phyloP scores from a whole-genome alignment of 2,797 vertebrate species.

The Euphonia xanthogaster region DNA sequence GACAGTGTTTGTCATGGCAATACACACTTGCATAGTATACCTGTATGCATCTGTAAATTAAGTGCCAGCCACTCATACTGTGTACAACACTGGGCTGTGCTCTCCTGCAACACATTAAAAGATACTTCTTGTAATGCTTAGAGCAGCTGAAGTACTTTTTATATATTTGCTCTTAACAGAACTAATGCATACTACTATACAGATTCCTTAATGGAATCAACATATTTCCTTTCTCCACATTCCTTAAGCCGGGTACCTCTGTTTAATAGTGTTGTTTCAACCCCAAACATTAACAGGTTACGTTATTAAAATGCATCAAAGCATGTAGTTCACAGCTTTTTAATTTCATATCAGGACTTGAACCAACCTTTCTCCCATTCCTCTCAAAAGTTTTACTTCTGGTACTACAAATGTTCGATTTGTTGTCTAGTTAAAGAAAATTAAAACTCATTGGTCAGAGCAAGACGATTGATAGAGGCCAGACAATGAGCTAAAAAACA shows the following conservation, averaged over 20 bases:
- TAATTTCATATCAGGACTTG: constrained; percentile 10
- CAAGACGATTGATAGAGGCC: constrained; percentile 49
- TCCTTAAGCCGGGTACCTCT: constrained; percentile 78
- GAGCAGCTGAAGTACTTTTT: constrained; percentile 84
- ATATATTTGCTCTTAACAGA: constrained; percentile 84
- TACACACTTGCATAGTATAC: constrained; percentile 91
- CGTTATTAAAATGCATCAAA: constrained; percentile 32
- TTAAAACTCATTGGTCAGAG: constrained; percentile 65
- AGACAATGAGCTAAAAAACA: constrained; percentile 58
- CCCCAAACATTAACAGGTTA: constrained; percentile 74
- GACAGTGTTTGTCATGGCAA: constrained; percentile 75
- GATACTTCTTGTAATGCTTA: constrained; percentile 74
- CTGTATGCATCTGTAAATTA: constrained; percentile 80
- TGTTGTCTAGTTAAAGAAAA: constrained; percentile 65
- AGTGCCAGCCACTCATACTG: constrained; percentile 79
- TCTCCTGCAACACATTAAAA: constrained; percentile 73
- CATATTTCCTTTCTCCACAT: constrained; percentile 88
- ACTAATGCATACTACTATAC: constrained; percentile 84
- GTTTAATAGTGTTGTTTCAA: constrained; percentile 61
- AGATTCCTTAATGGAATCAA: constrained; percentile 96
- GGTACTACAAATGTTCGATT: constrained; percentile 73
- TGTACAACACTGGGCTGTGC: constrained; percentile 72
- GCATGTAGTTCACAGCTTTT: constrained; percentile 33
- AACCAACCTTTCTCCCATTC: constrained; percentile 30
- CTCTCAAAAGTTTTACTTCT: constrained; percentile 59